phyloP scores from a whole-genome alignment of 2,888 invertebrate species.

The Leptinotarsa tumamoca region DNA sequence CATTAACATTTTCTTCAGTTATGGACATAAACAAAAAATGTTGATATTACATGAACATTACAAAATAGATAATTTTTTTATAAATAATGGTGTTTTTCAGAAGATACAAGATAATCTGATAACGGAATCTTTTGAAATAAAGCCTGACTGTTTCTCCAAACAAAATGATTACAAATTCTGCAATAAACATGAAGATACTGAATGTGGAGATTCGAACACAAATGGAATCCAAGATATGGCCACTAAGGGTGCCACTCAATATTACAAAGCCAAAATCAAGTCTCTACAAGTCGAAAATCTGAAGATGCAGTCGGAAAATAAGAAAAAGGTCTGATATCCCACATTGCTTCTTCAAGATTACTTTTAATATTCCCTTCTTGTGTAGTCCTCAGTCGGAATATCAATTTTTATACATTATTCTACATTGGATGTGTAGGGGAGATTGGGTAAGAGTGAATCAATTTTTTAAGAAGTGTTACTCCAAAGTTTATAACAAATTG shows the following conservation, averaged over 20 bases:
- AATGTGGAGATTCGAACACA: conserved; percentile 35
- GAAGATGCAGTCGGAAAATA: conserved; percentile 57
- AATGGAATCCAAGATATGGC: conserved; percentile 59
- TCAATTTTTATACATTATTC: no score
- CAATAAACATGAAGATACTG: conserved; percentile 31
- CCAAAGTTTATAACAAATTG: no score
- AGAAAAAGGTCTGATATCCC: conserved; percentile 53
- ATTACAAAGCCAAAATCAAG: conserved; percentile 62
- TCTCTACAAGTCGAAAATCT: conserved; percentile 58
- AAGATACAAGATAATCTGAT: conserved; percentile 59
- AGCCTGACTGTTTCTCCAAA: conserved; percentile 43
- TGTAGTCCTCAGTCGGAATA: no score
- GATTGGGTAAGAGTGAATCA: no score
- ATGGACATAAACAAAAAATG: no score
- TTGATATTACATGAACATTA: no score
- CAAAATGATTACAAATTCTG: conserved; percentile 39
- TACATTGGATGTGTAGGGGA: no score
- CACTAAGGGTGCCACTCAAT: conserved; percentile 57
- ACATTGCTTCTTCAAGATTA: neutral
- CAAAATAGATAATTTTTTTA: no score
- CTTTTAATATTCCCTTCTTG: no score
- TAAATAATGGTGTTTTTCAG: conserved; percentile 43
- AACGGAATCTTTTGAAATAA: conserved; percentile 52
- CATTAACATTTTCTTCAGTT: no score
- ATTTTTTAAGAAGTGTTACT: no score